Conservation (phyloP, 1,140 invertebrate genomes). For the Leptoteleia sp. region DNA sequence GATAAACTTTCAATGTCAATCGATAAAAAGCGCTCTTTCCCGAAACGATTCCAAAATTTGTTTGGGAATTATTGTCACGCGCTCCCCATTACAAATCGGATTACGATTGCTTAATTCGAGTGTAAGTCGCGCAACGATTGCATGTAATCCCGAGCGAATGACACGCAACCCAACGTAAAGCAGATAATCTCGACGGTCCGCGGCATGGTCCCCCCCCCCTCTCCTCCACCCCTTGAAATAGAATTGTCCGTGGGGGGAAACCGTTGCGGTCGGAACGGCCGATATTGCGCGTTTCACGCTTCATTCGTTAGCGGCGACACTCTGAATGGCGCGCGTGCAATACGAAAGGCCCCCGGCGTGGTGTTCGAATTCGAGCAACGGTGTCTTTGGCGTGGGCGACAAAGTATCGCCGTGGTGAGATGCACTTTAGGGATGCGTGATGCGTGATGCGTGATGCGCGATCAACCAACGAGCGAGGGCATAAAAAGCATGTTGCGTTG, state of each 20-base stretch:
- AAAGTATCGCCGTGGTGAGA: slow-evolving; percentile 3
- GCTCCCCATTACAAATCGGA: slow-evolving; percentile 48
- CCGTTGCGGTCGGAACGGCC: slow-evolving; percentile 21
- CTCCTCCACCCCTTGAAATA: slow-evolving; percentile 17
- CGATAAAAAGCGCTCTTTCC: not conserved
- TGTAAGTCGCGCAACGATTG: slow-evolving; percentile 37
- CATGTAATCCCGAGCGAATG: slow-evolving; percentile 42
- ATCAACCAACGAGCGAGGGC: slow-evolving; percentile 13
- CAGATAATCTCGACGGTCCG: slow-evolving; percentile 26
- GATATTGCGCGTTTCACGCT: slow-evolving; percentile 37
- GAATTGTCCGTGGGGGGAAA: slow-evolving; percentile 1
- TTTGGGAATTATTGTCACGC: slow-evolving; percentile 6
- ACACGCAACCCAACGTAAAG: slow-evolving; percentile 35
- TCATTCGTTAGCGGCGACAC: slow-evolving; percentile 26
- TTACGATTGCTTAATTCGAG: slow-evolving; percentile 49
- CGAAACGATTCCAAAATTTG: slow-evolving; percentile 10
- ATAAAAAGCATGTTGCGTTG: not conserved
- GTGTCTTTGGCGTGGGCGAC: slow-evolving; percentile 5
- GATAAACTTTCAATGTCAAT: slow-evolving; percentile 2
- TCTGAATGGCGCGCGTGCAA: slow-evolving; percentile 22
- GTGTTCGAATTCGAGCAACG: not conserved
- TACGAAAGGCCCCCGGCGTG: not conserved
- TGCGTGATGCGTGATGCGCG: too few relatives aligned
- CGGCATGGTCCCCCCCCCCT: not conserved
- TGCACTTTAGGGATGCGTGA: slow-evolving; percentile 6